Evolutionary conservation across 2,888 invertebrate species (phyloP).

Genomic region (Boloria selene): DNA sequence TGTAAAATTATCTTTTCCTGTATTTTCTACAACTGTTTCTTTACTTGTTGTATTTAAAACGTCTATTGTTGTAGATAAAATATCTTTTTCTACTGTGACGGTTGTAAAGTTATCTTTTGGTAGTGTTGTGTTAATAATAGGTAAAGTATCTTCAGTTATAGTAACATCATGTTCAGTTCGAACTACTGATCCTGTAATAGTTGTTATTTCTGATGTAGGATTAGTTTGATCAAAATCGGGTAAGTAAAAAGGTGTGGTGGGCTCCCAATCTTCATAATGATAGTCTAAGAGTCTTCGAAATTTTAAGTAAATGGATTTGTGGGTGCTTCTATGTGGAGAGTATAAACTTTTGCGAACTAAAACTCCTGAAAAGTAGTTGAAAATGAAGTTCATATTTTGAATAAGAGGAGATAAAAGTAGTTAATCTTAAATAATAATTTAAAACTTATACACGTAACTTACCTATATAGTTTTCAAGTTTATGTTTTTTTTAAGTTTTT

Average conservation of each 20-base stretch:
- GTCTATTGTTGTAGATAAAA: background rate
- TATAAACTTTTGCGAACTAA: slow-evolving; percentile 1
- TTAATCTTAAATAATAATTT: too few species aligned
- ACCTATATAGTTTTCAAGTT: too few species aligned
- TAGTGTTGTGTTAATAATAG: background rate
- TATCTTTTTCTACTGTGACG: background rate
- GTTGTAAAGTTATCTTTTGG: background rate
- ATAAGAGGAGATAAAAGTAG: background rate
- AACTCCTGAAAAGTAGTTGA: background rate
- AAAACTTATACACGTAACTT: too few species aligned
- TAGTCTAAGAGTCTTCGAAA: slow-evolving; percentile 20
- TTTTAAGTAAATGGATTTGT: slow-evolving; percentile 19
- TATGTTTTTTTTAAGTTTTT: too few species aligned
- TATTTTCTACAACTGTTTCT: background rate
- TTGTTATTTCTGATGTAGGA: background rate
- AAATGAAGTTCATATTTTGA: background rate
- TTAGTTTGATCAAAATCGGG: background rate
- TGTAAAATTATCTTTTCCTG: background rate
- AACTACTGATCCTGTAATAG: too few species aligned
- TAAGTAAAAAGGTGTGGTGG: slow-evolving; percentile 6
- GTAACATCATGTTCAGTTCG: background rate
- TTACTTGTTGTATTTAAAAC: background rate
- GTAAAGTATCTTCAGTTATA: background rate
- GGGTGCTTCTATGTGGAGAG: slow-evolving; percentile 3
- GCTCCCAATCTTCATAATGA: slow-evolving; percentile 25